Evolutionary conservation across 2,113 vertebrate species (phyloP), one percentile per base, ranked within the genome.

Genomic region (Tachycineta bicolor): DNA sequence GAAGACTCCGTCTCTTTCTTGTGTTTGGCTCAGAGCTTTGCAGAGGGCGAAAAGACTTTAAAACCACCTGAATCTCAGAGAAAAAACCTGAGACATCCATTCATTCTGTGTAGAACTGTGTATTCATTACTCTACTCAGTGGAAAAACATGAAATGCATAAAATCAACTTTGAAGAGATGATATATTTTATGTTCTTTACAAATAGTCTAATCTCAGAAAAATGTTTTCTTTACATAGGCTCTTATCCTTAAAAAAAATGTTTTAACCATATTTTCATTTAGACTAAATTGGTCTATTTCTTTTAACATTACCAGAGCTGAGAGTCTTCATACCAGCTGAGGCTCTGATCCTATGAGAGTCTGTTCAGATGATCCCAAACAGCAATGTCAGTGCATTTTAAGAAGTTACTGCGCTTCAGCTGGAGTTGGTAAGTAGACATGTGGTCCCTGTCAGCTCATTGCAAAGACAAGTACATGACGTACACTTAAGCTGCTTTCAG

Each of bases 391-490:
- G 44, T 62, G 80, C 50, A 53, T 95, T 94, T 94, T 62, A 69
- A 79, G 52, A 71, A 90, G 91, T 28, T 49, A 10, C 80, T 83
- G 71, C 50, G 46, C 41, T 95, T 90, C 93, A 90, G 91, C 70
- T 89, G 80, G 59, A 80, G 55, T 37, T 86, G 68, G 59, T 88
- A 90, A 83, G 91, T 76, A 94, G 91, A 58, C 71, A 92, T 68
- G 79, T 86, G 76, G 68, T 83, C 64, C 59, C 80, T 76, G 55
- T 64, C 67, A 95, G 75, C 62, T 85, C 75, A 77, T 8, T 69
- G 73, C 73, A 86, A 49, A 90, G 89, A 75, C 71, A 95, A 94
- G 80, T 83, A 90, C 68, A 65, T n/a, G 63, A 50, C 64, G 59
- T 73, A 86, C 86, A 86, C 64, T 92, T 92, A 76, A 86, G 63